These are phyloP conservation scores for Meles meles DNA, from an alignment of 2,113 vertebrate species.

Conservation along the genomic window DNA sequence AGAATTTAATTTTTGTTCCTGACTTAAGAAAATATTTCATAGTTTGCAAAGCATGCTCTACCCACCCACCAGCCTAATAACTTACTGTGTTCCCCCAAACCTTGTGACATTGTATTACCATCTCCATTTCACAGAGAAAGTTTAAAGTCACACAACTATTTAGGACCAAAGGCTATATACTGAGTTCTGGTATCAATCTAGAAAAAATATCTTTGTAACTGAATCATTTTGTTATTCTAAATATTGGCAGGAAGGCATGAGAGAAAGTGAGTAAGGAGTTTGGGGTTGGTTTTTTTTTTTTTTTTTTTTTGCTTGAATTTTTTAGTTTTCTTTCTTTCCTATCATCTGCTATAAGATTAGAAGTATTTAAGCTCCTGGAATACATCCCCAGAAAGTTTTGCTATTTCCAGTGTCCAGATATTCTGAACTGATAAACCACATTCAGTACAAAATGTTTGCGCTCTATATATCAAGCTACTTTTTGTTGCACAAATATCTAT, in stretches of 20 bases:
- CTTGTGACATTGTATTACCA: background rate
- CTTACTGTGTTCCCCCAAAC: background rate
- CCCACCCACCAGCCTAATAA: background rate
- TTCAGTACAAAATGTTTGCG: background rate
- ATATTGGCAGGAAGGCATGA: background rate
- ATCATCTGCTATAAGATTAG: background rate
- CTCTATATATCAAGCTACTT: background rate
- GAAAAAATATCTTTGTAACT: background rate
- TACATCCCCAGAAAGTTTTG: background rate
- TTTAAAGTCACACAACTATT: background rate
- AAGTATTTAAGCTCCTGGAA: background rate
- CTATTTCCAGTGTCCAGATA: background rate
- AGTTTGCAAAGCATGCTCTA: background rate
- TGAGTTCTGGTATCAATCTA: background rate
- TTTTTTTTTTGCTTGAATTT: background rate
- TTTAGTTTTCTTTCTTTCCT: background rate
- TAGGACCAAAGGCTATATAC: background rate
- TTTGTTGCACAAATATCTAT: constrained; percentile 1
- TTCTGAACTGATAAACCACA: constrained; percentile 11
- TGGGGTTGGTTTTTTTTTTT: background rate
- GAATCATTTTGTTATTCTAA: background rate
- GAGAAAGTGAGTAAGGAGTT: background rate
- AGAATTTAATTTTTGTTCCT: background rate
- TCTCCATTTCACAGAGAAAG: background rate
- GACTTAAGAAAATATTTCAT: constrained; percentile 6